Conservation (phyloP, 1,140 invertebrate species). For the Drosophila ambigua region DNA sequence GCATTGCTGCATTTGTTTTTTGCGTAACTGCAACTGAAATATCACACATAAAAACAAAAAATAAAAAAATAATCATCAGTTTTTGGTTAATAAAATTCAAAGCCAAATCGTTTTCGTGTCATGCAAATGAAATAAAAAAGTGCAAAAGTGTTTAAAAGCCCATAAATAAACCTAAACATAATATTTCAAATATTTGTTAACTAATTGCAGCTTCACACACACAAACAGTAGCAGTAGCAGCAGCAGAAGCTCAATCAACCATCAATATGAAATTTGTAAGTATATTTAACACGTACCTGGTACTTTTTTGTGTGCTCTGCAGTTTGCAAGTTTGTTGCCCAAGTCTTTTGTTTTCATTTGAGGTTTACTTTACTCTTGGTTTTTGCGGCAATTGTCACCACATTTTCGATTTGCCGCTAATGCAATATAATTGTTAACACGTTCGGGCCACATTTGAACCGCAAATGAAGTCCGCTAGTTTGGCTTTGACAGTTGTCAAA, state of each 20-base stretch:
- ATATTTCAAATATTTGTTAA: slow-evolving; percentile 72
- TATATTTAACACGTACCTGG: slow-evolving; percentile 9
- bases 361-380: slow-evolving; percentile 2
- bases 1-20: slow-evolving; percentile 54
- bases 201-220: slow-evolving; percentile 67
- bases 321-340: slow-evolving; percentile 65
- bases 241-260: slow-evolving; percentile 47
- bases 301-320: not conserved
- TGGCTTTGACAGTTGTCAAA: slow-evolving; percentile 39
- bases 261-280: slow-evolving; percentile 83
- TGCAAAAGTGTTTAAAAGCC: slow-evolving; percentile 47
- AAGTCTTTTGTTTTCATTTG: slow-evolving; percentile 63
- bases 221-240: slow-evolving; percentile 10
- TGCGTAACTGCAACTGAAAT: slow-evolving; percentile 35
- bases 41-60: slow-evolving; percentile 23
- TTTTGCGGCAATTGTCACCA: slow-evolving; percentile 52
- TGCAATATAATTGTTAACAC: slow-evolving; percentile 50
- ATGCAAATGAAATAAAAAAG: slow-evolving; percentile 30
- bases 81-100: slow-evolving; percentile 28
- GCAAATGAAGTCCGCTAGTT: slow-evolving; percentile 60
- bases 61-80: slow-evolving; percentile 36
- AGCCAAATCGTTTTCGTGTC: slow-evolving; percentile 51
- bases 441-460: slow-evolving; percentile 39
- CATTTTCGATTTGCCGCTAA: slow-evolving; percentile 29
- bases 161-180: slow-evolving; percentile 31